Conservation (phyloP, 92 coral and sea anemone species). For the Anthopleura xanthogrammica region DNA sequence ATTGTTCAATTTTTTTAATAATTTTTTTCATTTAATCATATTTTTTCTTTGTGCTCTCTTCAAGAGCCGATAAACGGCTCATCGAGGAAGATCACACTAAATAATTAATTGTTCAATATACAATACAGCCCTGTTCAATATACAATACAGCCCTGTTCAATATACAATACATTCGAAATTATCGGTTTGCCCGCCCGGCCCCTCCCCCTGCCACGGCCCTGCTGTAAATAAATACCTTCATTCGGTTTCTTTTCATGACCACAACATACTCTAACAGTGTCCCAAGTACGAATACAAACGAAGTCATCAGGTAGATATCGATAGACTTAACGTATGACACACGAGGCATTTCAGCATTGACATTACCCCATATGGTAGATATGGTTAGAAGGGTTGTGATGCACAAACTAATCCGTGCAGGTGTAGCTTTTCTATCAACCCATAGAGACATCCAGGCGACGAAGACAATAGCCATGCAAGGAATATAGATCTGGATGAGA, state of each 20-base stretch:
- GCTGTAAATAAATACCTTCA: conserved; percentile 20
- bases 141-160: too few relatives aligned
- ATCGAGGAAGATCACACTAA: too few relatives aligned
- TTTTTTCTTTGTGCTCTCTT: too few relatives aligned
- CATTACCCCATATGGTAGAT: conserved; percentile 79
- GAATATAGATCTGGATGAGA: conserved; percentile 79
- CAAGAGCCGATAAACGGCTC: too few relatives aligned
- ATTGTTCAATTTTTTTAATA: too few relatives aligned
- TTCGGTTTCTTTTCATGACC: conserved; percentile 34
- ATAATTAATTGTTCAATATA: too few relatives aligned
- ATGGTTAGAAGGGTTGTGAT: conserved; percentile 83
- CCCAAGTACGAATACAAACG: conserved; percentile 73
- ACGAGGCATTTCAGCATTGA: conserved; percentile 84
- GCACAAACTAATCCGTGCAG: conserved; percentile 80
- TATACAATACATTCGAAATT: too few relatives aligned
- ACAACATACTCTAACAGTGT: conserved; percentile 77
- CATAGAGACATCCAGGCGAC: conserved; percentile 88
- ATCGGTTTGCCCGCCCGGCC: too few relatives aligned
- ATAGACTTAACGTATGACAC: conserved; percentile 87
- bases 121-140: too few relatives aligned
- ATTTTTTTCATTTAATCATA: too few relatives aligned
- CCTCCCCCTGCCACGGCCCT: too few relatives aligned
- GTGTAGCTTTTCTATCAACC: conserved; percentile 77
- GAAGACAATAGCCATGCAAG: conserved; percentile 82
- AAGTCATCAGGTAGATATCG: conserved; percentile 76